Base-by-base conservation (phyloP, 2,888 invertebrate species). In the Melitaea athalia region DNA sequence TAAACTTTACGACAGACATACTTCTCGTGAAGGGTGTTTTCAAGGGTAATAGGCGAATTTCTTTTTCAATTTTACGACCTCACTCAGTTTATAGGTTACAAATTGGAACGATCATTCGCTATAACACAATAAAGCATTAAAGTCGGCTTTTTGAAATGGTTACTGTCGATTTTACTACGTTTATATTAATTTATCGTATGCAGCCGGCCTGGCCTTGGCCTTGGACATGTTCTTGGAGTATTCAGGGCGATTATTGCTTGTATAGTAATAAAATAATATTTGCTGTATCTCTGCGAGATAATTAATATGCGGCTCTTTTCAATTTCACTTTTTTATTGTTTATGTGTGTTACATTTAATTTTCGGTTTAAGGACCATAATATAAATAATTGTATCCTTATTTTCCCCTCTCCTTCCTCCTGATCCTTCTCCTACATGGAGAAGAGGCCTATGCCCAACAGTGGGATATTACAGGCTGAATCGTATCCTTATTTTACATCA, bases 91-190 rank as follows among this genome's bases (percentile, higher is more conserved):
- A 87, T 88, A 79, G 84, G 81, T 79, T 81, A 87, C 86, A 86
- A 89, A 89, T 91, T 89, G 86, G 85, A 83, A 82, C 86, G 86
- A 87, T 87, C 78, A 57, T 38, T 76, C 74, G 81, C 78, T 84
- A 84, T 85, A 83, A 79, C 60, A 59, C 53, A 42, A 67, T 72
- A 75, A 78, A 77, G 78, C 76, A 79, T 86, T 87, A 85, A 87
- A 78, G 78, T 80, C 79, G 82, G 80, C 83, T 80, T 77, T 76
- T 57, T 63, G 63, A 55, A 55, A 33, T 55, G 53, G 24, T 61
- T 45, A 59, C 47, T 55, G 42, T 15, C n/a, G 43, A 45, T 59
- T 59, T 59, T 43, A 42, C 53, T 31, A 55, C 53, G 53, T 55
- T n/a, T 55, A 33, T 55, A 7, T 33, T n/a, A n/a, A n/a, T n/a